phyloP scores from a whole-genome alignment of 2,113 vertebrate species.

The Sturnira hondurensis region DNA sequence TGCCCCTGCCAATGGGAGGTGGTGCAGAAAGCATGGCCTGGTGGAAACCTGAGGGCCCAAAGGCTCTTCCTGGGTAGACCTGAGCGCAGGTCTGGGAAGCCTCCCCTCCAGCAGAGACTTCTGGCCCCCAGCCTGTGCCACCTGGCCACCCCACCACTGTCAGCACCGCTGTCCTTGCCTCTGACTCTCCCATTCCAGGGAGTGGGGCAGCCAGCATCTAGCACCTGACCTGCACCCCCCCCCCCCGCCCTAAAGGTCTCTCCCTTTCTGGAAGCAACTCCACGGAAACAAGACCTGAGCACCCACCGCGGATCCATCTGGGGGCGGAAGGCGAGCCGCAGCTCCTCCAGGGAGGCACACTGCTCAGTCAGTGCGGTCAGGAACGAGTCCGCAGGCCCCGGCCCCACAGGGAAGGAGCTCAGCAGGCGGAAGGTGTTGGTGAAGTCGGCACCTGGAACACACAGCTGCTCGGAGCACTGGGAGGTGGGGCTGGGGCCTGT shows the following conservation, averaged over 20 bases:
- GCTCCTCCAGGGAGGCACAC: conserved; percentile 92
- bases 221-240: rapidly evolving
- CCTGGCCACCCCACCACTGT: no score
- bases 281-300: rapidly evolving
- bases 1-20: background rate
- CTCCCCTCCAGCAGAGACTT: background rate
- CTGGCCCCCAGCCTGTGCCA: rapidly evolving
- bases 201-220: background rate
- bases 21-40: rapidly evolving
- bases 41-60: no score
- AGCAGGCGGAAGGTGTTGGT: conserved; percentile 93
- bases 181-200: background rate
- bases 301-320: conserved; percentile 94
- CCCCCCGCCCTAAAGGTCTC: no score
- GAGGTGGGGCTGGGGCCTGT: no score
- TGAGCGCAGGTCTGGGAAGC: background rate
- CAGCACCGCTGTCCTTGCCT: background rate
- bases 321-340: conserved; percentile 89
- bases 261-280: background rate
- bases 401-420: conserved; percentile 83
- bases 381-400: conserved; percentile 72
- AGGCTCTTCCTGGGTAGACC: background rate
- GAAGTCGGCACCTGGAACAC: conserved; percentile 91
- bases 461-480: background rate
- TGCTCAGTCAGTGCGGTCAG: conserved; percentile 84